Evolutionary conservation across 1,140 invertebrate species (phyloP), one percentile per base, ranked within the genome.

Genomic region (Lepeophtheirus salmonis): DNA sequence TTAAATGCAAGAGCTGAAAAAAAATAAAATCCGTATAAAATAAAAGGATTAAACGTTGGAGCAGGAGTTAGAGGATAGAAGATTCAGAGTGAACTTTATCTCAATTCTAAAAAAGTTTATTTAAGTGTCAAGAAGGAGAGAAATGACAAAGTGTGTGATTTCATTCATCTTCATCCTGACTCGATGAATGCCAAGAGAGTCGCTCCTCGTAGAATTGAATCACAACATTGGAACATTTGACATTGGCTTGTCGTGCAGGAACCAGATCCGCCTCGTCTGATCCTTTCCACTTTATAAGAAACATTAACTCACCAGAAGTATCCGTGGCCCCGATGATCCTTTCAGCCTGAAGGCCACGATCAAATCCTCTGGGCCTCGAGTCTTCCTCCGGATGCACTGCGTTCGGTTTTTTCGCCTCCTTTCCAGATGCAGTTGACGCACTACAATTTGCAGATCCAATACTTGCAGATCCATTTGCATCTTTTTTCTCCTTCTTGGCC

Each of bases 251-350:
- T 66, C 86, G 80, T 0, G 91, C 85, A 13, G 89, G 83, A 1
- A 96, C 90, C 24, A 96, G 71, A 70, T 96, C 91, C 0, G 90
- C 90, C 69, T 96, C 89, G 70, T 95, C 90, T 4, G 84, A 88
- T 55, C 88, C 87, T 71, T 91, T 89, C 90, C 90, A 97, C 71
- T 96, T 96, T 83, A 97, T 92, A 0, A 97, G 74, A 70, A 96
- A 95, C 87, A 95, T 92, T 0, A 97, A 71, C 70, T 94, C 86
- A 0, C 90, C 91, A 59, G 83, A 87, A 17, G 87, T 89, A 70
- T 96, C 90, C 61, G 91, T 95, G 3, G 90, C 90, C 18, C 87
- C 90, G 67, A 96, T 87, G 61, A 96, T 94, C 70, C 87, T 85
- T 65, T 95, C 89, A 3, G 90, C 86, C 59, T 90, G 84, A 4